Evolutionary conservation across 2,888 invertebrate species (phyloP), one percentile per base, ranked within the genome.

Genomic region (Hoplodrina blanda): DNA sequence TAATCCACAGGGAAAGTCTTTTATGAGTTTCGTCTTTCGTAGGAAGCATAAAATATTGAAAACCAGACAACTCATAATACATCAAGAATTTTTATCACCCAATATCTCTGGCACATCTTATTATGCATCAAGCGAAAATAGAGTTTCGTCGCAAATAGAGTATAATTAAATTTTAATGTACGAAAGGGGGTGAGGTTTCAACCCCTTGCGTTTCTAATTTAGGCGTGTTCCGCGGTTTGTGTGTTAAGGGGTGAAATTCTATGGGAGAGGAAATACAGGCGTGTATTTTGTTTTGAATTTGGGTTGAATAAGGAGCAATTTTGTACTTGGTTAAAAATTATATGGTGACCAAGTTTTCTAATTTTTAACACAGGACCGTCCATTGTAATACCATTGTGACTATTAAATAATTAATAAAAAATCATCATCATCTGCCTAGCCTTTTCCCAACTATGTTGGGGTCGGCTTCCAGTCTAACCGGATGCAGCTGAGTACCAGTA

Each of bases 101-200:
- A 13, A 66, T 74, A 74, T 64, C 53, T 73, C 59, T 20, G 30
- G 10, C 20, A 65, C 33, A 62, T 71, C 64, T 63, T 66, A 75
- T 68, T 61, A 46, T 25, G 25, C 37, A 60, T 49, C 33, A 17
- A 46, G 25, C 61, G 37, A 41, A 30, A 70, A 67, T 20, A 62
- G 41, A 53, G 50, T 62, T 60, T 52, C 52, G 44, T 69, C 52
- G 52, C 52, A 78, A 72, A 78, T 78, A 65, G 69, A 61, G 25
- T 19, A 44, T 74, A 82, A 84, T 84, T 82, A 84, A 78, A 84
- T 67, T 76, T 81, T 75, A 73, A 82, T 74, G 65, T 61, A 60
- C 54, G 17, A 33, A 54, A 65, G 44, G 52, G 57, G 59, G 63
- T 52, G 54, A 17, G 50, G 33, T 56, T 81, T 53, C 54, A 57